Evolutionary conservation across 1,140 invertebrate species (phyloP).

Genomic region (Hydropsyche tenuis): DNA sequence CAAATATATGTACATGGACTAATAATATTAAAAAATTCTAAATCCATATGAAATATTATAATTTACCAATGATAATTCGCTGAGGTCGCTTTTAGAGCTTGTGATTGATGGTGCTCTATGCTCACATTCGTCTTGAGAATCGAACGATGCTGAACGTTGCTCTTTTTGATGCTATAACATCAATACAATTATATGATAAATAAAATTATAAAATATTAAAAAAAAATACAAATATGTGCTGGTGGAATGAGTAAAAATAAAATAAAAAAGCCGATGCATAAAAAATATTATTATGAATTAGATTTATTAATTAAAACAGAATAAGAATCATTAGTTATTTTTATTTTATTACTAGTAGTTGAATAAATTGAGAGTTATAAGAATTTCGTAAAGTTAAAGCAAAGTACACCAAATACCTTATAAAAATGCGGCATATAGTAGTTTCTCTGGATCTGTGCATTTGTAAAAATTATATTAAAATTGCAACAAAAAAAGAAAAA

Average conservation of each 20-base stretch:
- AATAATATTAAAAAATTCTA: no score
- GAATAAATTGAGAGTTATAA: neutral
- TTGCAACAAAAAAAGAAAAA: constrained; percentile 40
- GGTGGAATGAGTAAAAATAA: no score
- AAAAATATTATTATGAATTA: no score
- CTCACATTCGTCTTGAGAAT: constrained; percentile 60
- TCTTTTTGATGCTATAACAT: constrained; percentile 45
- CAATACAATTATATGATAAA: constrained; percentile 12
- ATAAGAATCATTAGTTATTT: no score
- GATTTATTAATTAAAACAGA: no score
- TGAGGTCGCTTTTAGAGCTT: constrained; percentile 84
- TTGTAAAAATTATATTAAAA: constrained; percentile 42
- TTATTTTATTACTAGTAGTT: no score
- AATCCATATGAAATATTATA: constrained; percentile 7
- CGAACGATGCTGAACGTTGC: constrained; percentile 49
- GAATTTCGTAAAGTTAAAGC: neutral
- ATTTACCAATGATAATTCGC: constrained; percentile 79
- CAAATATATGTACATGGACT: no score
- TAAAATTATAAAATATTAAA: constrained; percentile 37
- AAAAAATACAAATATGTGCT: no score
- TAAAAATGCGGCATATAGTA: constrained; percentile 38
- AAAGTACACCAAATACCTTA: constrained; percentile 28
- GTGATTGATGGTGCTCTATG: constrained; percentile 72
- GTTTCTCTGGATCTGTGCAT: constrained; percentile 47
- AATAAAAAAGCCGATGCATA: no score